Evolutionary conservation across 2,113 vertebrate species (phyloP), one percentile per base, ranked within the genome.

Genomic region (Ptilorrhoa leucosticta): DNA sequence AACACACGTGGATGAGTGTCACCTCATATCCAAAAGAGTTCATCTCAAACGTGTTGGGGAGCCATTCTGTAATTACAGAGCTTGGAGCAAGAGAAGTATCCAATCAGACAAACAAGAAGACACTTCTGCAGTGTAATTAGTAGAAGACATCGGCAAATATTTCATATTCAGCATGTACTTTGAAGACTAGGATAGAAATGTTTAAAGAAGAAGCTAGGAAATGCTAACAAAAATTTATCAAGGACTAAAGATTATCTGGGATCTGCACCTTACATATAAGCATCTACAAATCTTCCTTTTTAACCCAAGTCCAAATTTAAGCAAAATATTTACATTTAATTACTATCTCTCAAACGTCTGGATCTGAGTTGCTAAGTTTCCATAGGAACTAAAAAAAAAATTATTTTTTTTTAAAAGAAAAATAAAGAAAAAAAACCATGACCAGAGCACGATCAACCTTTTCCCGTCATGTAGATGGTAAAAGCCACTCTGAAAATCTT

Each of bases 71-170:
- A 96, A 96, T 82, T 90, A 72, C 7, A 88, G 87, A 90, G 90
- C 71, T 53, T 96, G 95, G 89, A 92, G 71, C 78, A 94, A 80
- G 33, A 1, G 68, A 89, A 79, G 90, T 48, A 48, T 83, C 90
- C 71, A 95, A 48, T 97, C 96, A 90, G 47, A 89, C 79, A 95
- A 92, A 86, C 54, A 85, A 65, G 73, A 96, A 85, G 54, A 92
- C 70, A 61, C 54, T 91, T 88, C 58, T 61, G 2, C 3, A 72
- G 80, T 1, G 16, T 9, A 48, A 88, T 85, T 61, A 90, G 31
- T 5, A 35, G 1, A 9, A 84, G 60, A 68, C 17, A 60, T 48
- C 7, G 57, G 68, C 45, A 70, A 86, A 89, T 51, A 84, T 47
- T 89, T 93, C 10, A 72, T 61, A 73, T 83, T 80, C 75, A 63